Evolutionary conservation across 2,888 invertebrate species (phyloP).

Genomic region (Machimus atricapillus): DNA sequence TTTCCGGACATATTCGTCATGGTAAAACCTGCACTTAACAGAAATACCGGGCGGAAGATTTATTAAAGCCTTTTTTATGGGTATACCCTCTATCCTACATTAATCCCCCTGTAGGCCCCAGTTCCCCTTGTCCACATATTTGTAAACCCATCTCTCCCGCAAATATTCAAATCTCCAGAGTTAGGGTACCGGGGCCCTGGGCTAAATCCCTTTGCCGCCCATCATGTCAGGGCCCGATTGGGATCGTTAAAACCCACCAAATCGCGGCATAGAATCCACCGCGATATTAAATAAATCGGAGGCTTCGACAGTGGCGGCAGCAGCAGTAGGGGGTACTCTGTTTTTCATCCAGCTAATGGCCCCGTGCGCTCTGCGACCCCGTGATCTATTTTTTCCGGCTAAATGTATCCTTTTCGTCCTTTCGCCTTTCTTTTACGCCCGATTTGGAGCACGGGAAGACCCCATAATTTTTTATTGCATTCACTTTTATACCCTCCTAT

Average conservation of each 20-base stretch:
- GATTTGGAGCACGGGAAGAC: not conserved
- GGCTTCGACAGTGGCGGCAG: not conserved
- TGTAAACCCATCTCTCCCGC: not conserved
- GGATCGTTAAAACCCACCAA: not conserved
- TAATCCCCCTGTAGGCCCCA: not conserved
- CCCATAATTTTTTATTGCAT: conserved; percentile 2
- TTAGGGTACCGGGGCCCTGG: not conserved
- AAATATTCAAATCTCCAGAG: not conserved
- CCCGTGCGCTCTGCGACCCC: not conserved
- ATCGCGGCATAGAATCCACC: not conserved
- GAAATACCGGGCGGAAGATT: conserved; percentile 9
- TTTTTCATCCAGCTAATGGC: not conserved
- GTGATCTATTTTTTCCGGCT: not conserved
- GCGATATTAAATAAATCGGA: conserved; percentile 27
- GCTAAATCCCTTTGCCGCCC: not conserved
- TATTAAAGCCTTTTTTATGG: conserved; percentile 29
- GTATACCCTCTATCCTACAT: not conserved
- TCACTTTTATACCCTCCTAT: not conserved
- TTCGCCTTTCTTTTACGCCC: not conserved
- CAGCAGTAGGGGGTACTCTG: not conserved
- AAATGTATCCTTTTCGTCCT: not conserved
- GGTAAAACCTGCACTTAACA: not conserved
- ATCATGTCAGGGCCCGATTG: not conserved
- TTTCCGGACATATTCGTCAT: not conserved
- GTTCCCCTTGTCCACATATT: not conserved